Conservation (phyloP, 2,797 vertebrate genomes). For the Parauchenoglanis punctatus region DNA sequence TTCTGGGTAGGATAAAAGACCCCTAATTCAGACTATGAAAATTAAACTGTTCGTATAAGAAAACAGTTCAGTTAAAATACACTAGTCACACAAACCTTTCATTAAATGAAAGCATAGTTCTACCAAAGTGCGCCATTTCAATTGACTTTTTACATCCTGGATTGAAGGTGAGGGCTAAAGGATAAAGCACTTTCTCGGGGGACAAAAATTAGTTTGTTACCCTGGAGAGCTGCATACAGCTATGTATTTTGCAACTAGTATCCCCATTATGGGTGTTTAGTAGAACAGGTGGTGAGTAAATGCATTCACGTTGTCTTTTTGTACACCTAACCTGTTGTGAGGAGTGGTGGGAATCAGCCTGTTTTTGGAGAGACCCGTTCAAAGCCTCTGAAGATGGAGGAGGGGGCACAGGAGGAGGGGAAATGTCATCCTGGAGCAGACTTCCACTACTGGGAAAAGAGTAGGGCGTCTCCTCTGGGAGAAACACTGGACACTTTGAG, state of each 20-base stretch:
- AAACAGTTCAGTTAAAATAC: not conserved
- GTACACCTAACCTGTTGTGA: slow-evolving; percentile 82
- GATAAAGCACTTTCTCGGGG: not conserved
- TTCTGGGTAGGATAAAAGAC: not conserved
- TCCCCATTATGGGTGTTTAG: not conserved
- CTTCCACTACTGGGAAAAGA: slow-evolving; percentile 89
- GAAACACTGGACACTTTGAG: slow-evolving; percentile 89
- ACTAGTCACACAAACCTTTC: not conserved
- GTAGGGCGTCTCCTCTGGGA: slow-evolving; percentile 91
- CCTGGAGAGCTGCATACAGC: not conserved
- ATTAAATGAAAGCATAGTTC: not conserved
- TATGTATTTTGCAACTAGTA: not conserved
- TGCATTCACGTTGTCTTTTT: not conserved
- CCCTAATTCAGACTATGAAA: not conserved
- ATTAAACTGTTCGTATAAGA: not conserved
- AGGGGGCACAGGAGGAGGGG: slow-evolving; percentile 86
- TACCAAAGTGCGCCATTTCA: not conserved
- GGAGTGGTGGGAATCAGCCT: slow-evolving; percentile 74
- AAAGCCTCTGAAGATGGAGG: slow-evolving; percentile 88
- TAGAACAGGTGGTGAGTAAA: not conserved
- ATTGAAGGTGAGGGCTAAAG: not conserved
- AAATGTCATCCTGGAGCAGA: slow-evolving; percentile 85
- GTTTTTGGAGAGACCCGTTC: slow-evolving; percentile 85
- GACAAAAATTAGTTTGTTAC: not conserved
- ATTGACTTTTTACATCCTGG: not conserved